phyloP scores from a whole-genome alignment of 2,113 vertebrate genomes.

The Uria aalge region DNA sequence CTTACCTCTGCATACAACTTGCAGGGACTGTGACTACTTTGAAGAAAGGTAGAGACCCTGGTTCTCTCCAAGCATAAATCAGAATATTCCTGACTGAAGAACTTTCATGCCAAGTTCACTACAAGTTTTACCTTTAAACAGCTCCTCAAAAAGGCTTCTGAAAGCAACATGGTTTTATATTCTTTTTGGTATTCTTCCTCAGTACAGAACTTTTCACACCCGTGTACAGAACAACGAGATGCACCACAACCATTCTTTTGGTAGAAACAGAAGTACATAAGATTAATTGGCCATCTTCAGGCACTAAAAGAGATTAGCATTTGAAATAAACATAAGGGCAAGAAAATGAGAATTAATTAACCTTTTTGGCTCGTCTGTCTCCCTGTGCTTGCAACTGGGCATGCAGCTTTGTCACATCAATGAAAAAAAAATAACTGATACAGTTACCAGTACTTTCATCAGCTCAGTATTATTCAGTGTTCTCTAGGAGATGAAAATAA shows the following conservation, averaged over 20 bases:
- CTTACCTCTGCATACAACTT: not conserved
- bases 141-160: not conserved
- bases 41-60: not conserved
- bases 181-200: not conserved
- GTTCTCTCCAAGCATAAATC: not conserved
- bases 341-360: conserved; percentile 65
- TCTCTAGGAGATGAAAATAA: not conserved
- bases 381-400: not conserved
- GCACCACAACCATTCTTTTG: not conserved
- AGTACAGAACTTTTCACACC: not conserved
- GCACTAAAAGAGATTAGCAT: conserved; percentile 18
- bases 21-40: not conserved
- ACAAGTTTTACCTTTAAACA: conserved; percentile 2
- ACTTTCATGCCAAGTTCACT: not conserved
- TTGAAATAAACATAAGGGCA: conserved; percentile 57
- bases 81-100: not conserved
- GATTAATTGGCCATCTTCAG: conserved; percentile 59
- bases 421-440: not conserved
- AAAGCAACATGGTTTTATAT: not conserved
- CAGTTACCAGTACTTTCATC: not conserved
- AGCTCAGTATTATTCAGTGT: not conserved
- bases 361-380: conserved; percentile 39
- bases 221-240: not conserved
- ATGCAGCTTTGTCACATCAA: conserved; percentile 8
- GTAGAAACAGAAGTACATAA: not conserved